These are phyloP conservation scores for Archegozetes longisetosus DNA, from an alignment of 1,140 invertebrate genomes.

Conservation along the genomic window DNA sequence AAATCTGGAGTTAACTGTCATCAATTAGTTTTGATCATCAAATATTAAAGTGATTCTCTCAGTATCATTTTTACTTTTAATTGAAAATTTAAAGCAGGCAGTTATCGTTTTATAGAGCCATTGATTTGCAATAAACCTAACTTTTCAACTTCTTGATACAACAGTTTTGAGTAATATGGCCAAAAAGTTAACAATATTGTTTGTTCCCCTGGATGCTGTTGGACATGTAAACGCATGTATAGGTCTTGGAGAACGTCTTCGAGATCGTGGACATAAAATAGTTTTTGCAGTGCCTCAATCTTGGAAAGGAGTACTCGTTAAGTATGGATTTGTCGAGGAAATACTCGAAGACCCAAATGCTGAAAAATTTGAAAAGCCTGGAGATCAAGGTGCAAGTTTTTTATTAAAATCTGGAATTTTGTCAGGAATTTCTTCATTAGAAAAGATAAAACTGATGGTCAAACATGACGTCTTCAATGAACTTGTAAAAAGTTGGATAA, in stretches of 20 bases:
- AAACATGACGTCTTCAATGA: not conserved
- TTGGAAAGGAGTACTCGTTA: not conserved
- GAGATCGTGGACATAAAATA: not conserved
- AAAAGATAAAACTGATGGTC: not conserved
- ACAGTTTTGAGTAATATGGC: not conserved
- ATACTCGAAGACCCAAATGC: not conserved
- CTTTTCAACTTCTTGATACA: too few relatives aligned
- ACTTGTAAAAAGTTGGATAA: not conserved
- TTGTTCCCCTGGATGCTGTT: not conserved
- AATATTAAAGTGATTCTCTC: too few relatives aligned
- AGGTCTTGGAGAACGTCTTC: not conserved
- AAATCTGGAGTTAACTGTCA: too few relatives aligned
- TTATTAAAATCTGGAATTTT: slow-evolving; percentile 1
- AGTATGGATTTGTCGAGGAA: not conserved
- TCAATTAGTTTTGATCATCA: too few relatives aligned
- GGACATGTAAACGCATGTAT: not conserved
- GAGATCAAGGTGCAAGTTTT: not conserved
- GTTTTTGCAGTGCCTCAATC: not conserved
- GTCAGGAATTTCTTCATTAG: not conserved
- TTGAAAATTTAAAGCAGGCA: too few relatives aligned
- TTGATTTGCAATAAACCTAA: too few relatives aligned
- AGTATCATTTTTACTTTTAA: too few relatives aligned
- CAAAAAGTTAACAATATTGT: not conserved
- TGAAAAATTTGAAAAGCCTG: not conserved
- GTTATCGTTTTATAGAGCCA: too few relatives aligned